These are phyloP conservation scores for Bucco capensis DNA, from an alignment of 2,113 vertebrate species.

Conservation along the genomic window DNA sequence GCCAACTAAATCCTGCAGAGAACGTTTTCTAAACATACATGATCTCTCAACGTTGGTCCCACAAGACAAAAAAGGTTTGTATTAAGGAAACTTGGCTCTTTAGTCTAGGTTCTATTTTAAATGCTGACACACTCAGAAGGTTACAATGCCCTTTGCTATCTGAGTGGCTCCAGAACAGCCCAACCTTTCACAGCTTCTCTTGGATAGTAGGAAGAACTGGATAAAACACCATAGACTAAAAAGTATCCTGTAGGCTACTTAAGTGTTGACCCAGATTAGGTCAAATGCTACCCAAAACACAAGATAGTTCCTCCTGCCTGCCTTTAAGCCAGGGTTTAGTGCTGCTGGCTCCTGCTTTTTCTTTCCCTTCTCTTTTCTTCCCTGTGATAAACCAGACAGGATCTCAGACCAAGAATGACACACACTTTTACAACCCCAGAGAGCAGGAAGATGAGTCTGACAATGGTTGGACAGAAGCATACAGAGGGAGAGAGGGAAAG, in stretches of 20 bases:
- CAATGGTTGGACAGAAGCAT: background rate
- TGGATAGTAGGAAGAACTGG: background rate
- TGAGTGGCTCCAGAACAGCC: background rate
- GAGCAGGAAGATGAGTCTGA: background rate
- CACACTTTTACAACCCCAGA: background rate
- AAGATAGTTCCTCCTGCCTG: background rate
- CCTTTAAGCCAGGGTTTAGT: background rate
- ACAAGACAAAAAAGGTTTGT: background rate
- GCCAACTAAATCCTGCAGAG: background rate
- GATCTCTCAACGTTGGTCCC: background rate
- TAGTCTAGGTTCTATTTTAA: background rate
- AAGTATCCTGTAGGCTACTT: background rate
- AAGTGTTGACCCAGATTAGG: background rate
- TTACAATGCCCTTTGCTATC: background rate
- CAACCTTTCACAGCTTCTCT: background rate
- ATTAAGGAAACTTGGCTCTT: background rate
- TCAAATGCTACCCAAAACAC: background rate
- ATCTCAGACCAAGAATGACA: background rate
- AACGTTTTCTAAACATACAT: background rate
- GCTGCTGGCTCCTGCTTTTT: background rate
- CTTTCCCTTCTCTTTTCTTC: background rate
- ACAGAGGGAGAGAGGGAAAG: background rate
- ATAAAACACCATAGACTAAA: background rate
- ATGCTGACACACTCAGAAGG: background rate
- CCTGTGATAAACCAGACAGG: background rate